Evolutionary conservation across 2,113 vertebrate genomes (phyloP), one percentile per base, ranked within the genome.

Genomic region (Aix galericulata): DNA sequence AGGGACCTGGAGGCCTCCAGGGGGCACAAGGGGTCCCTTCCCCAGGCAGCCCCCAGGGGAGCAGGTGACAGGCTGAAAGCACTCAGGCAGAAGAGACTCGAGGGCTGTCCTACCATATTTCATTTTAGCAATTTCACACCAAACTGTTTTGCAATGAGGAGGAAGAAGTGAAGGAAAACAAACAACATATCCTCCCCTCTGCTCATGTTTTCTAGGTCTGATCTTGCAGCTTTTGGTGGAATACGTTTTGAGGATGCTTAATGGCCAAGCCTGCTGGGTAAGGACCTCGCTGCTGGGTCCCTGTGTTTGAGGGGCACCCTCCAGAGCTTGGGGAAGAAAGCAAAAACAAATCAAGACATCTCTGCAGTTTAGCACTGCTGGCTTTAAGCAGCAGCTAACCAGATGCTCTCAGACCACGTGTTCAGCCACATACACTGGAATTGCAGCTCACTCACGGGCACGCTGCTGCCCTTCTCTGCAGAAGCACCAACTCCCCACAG

Each of bases 401-500:
- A 38, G 73, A 2, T 31, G 31, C 18, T 87, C 25, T 3, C 63
- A 53, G 53, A 38, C 50, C 25, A 29, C 17, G 14, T 18, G 4
- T 44, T 42, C 68, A 60, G 62, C 32, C 12, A 14, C 7, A 56
- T 0, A 1, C 2, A 1, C 0, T 18, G 58, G 38, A 36, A 55
- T 1, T 26, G 32, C 23, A 13, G 1, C 23, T 34, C 3, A 1
- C 25, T 10, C 64, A 8, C 32, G 7, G 36, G 5, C 40, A 13
- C 7, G 2, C 27, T 1, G 1, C 8, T 0, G 9, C n/a, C 59
- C 71, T 21, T 16, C 56, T 46, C 75, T 8, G 13, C 73, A 58
- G 6, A 13, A 0, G 0, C 4, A 42, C 21, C 11, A 5, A 1
- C 4, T 29, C 21, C 52, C 71, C 31, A 6, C 1, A 46, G 25